A percentile compares a stretch with the other conserved stretches of the same genome.
phyloP scores from a whole-genome alignment of 53 echinoderm and acorn worm genomes.

The Zoroaster sp. region DNA sequence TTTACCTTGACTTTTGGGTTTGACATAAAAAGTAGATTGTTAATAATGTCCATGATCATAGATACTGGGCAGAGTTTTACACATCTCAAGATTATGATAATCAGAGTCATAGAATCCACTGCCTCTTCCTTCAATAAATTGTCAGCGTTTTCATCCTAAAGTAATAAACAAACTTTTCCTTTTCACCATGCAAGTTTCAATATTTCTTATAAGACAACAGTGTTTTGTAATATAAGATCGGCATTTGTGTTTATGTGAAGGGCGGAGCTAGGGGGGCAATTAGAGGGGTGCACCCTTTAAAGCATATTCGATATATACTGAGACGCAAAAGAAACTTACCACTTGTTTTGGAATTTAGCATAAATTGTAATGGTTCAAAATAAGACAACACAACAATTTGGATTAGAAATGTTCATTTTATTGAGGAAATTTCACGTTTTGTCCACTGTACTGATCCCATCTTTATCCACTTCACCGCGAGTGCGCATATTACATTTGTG shows the following conservation, averaged over 20 bases:
- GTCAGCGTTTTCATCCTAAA: conserved; percentile 78
- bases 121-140: conserved; percentile 80
- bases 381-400: too few species aligned
- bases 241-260: neutral
- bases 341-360: too few species aligned
- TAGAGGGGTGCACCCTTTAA: neutral
- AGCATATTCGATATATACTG: neutral
- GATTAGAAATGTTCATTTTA: too few species aligned
- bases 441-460: too few species aligned
- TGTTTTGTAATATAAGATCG: neutral
- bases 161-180: neutral
- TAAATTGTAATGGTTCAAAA: too few species aligned
- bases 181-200: neutral
- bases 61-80: conserved; percentile 95
- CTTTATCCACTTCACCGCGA: too few species aligned
- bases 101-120: conserved; percentile 89
- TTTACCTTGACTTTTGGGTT: conserved; percentile 96
- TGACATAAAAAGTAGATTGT: conserved; percentile 92
- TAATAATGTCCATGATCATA: conserved; percentile 94
- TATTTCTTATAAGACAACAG: neutral
- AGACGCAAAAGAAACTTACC: too few species aligned
- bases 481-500: too few species aligned
- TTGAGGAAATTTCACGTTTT: too few species aligned
- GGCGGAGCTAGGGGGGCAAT: neutral
- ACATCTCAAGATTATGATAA: conserved; percentile 96